These are phyloP conservation scores for Muschampia staudingeri DNA, from an alignment of 2,888 invertebrate species.

Conservation along the genomic window DNA sequence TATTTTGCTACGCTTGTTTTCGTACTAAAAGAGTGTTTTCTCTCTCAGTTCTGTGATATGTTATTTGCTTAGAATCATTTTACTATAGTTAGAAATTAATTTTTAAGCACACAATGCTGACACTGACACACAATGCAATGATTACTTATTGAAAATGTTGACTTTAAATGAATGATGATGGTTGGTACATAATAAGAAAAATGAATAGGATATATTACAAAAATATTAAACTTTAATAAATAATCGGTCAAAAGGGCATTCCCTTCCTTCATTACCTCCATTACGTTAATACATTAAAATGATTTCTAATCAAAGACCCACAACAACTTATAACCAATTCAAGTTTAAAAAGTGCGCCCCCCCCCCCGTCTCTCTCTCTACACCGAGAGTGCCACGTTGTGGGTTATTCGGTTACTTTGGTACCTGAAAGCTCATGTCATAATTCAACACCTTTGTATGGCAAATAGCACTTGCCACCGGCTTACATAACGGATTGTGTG, in stretches of 20 bases:
- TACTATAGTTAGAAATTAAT: neutral
- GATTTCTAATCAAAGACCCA: neutral
- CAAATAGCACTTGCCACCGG: constrained; percentile 51
- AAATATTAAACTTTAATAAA: too few relatives aligned
- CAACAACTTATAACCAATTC: neutral
- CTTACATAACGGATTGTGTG: constrained; percentile 72
- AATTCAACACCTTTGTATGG: constrained; percentile 26
- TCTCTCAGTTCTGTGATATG: neutral
- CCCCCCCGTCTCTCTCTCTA: too few relatives aligned
- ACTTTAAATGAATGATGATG: neutral
- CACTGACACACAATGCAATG: neutral
- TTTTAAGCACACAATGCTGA: too few relatives aligned
- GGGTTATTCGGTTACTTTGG: neutral
- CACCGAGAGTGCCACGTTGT: neutral
- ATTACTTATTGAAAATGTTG: neutral
- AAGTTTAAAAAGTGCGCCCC: neutral
- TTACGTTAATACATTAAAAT: too few relatives aligned
- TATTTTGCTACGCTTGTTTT: too few relatives aligned
- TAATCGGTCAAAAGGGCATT: too few relatives aligned
- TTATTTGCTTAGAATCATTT: neutral
- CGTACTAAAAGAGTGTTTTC: too few relatives aligned
- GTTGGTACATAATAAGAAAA: neutral
- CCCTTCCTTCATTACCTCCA: too few relatives aligned
- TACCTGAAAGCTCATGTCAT: constrained; percentile 1
- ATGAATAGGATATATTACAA: too few relatives aligned